phyloP scores from a whole-genome alignment of 2,113 vertebrate species.

The Vireo altiloquus region DNA sequence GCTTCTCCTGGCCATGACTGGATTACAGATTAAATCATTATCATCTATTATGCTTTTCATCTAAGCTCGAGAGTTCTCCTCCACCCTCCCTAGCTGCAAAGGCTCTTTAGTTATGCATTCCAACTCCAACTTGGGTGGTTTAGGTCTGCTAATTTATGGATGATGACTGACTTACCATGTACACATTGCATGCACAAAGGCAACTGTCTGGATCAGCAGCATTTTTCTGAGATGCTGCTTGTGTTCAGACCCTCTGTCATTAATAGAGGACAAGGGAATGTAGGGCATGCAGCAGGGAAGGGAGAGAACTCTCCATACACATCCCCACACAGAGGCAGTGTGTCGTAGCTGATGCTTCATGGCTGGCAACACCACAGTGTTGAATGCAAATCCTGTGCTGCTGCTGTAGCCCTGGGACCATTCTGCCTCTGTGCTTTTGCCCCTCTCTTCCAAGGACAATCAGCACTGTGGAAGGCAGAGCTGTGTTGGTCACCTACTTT shows the following conservation, averaged over 20 bases:
- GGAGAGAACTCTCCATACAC: not conserved
- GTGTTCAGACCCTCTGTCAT: not conserved
- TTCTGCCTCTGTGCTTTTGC: not conserved
- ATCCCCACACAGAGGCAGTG: not conserved
- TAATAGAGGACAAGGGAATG: not conserved
- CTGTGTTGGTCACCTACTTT: not conserved
- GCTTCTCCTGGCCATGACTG: not conserved
- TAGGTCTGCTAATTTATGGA: not conserved
- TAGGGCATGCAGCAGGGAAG: not conserved
- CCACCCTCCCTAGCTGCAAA: not conserved
- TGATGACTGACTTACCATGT: not conserved
- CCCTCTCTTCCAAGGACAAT: not conserved
- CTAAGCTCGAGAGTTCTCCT: not conserved
- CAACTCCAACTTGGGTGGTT: not conserved
- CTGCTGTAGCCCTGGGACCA: not conserved
- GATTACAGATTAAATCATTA: not conserved
- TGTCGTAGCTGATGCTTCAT: not conserved
- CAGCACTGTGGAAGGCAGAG: not conserved
- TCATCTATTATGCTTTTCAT: not conserved
- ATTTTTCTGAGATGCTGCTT: not conserved
- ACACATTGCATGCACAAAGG: not conserved
- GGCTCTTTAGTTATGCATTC: not conserved
- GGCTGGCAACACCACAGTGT: not conserved
- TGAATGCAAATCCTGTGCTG: not conserved
- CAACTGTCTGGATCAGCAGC: not conserved